Percentiles rank a stretch among this genome's conserved stretches.
Evolutionary conservation across 2,113 vertebrate species (phyloP).

Genomic region (Arvicanthis niloticus): DNA sequence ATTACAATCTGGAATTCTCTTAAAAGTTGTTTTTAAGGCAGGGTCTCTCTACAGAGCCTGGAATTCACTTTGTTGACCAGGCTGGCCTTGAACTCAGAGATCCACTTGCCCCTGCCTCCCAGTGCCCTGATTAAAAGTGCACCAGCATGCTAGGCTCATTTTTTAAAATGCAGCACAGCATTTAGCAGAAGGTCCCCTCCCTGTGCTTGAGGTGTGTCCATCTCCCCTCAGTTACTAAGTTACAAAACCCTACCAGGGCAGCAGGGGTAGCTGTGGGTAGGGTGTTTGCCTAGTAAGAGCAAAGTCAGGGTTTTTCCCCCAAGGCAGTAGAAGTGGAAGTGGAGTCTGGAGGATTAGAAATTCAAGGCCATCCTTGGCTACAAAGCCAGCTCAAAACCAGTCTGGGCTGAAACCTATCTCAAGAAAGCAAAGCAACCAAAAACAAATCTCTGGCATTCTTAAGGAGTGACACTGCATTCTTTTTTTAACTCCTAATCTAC

Average conservation of each 20-base stretch:
- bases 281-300: not conserved
- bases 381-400: not conserved
- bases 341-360: not conserved
- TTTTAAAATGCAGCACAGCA: not conserved
- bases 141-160: not conserved
- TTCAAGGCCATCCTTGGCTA: not conserved
- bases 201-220: not conserved
- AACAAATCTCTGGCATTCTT: constrained; percentile 3
- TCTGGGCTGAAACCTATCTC: not conserved
- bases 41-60: not conserved
- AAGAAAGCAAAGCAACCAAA: not conserved
- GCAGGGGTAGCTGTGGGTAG: not conserved
- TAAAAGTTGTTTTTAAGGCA: not conserved
- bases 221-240: not conserved
- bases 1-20: not conserved
- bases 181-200: not conserved
- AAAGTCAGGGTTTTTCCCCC: not conserved
- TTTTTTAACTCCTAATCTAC: not conserved
- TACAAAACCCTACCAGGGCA: not conserved
- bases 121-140: not conserved
- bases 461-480: not conserved
- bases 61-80: not conserved
- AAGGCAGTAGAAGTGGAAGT: not conserved
- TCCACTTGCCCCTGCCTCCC: not conserved
- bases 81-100: not conserved